Evolutionary conservation across 2,888 invertebrate species (phyloP).

Genomic region (Drosophila barbarae): DNA sequence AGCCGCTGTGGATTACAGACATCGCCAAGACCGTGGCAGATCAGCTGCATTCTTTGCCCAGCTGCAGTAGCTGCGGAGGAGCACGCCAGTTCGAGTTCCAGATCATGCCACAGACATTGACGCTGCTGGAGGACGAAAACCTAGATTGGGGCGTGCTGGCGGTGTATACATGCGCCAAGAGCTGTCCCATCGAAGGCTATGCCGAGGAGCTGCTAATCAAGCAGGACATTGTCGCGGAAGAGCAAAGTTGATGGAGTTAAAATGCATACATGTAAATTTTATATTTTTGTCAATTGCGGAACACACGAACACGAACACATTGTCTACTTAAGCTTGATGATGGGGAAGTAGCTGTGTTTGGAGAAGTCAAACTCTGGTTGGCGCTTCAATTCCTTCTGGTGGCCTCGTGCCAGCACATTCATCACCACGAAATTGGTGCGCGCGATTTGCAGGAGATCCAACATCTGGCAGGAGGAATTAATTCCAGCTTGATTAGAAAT

Average conservation of each 20-base stretch:
- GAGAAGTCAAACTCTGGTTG: conserved; percentile 96
- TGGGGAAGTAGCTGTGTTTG: conserved; percentile 92
- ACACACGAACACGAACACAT: conserved; percentile 12
- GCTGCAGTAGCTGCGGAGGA: conserved; percentile 87
- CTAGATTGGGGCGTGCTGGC: conserved; percentile 95
- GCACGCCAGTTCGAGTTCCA: conserved; percentile 94
- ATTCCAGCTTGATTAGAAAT: not conserved
- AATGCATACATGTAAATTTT: conserved; percentile 42
- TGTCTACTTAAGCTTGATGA: conserved; percentile 84
- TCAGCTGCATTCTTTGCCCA: conserved; percentile 82
- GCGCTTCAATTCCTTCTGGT: conserved; percentile 90
- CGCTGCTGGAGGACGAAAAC: conserved; percentile 84
- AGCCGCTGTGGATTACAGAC: conserved; percentile 91
- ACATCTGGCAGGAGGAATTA: conserved; percentile 81
- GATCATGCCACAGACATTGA: conserved; percentile 91
- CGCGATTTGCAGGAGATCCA: conserved; percentile 91
- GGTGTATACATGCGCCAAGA: conserved; percentile 91
- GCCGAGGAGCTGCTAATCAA: conserved; percentile 89
- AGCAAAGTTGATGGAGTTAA: conserved; percentile 11
- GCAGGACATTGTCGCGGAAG: conserved; percentile 84
- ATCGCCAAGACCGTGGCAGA: conserved; percentile 44
- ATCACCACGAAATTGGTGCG: conserved; percentile 98
- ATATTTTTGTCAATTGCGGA: conserved; percentile 54
- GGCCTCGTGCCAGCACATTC: conserved; percentile 94
- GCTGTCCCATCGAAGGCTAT: conserved; percentile 86